Conservation (phyloP, 2,888 invertebrate genomes). For the Abrostola triplasia region DNA sequence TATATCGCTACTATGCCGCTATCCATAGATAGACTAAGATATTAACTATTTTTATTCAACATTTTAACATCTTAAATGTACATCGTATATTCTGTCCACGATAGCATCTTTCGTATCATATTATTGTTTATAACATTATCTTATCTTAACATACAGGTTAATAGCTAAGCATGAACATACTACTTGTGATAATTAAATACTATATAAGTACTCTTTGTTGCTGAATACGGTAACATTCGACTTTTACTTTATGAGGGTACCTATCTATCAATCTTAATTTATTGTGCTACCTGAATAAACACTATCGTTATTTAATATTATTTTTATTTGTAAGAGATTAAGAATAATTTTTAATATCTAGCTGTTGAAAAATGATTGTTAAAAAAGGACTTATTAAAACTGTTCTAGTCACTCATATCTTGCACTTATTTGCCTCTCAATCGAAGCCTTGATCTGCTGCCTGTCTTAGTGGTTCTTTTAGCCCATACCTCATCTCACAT, state of each 20-base stretch:
- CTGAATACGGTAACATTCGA: background rate
- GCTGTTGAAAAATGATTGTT: too few species aligned
- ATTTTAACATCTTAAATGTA: background rate
- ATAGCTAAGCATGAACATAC: background rate
- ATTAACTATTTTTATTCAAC: slow-evolving; percentile 28
- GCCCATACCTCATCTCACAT: too few species aligned
- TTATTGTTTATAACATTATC: slow-evolving; percentile 42
- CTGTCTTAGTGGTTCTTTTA: too few species aligned
- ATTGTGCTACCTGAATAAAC: too few species aligned
- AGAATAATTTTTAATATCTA: too few species aligned
- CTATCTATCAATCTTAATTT: too few species aligned
- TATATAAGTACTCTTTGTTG: background rate
- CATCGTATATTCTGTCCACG: background rate
- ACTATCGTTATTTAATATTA: too few species aligned
- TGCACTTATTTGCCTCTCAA: too few species aligned
- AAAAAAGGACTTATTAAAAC: too few species aligned
- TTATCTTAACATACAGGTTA: background rate
- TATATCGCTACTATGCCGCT: background rate
- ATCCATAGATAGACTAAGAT: background rate
- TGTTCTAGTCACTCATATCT: too few species aligned
- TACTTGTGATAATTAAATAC: background rate
- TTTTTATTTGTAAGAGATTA: too few species aligned
- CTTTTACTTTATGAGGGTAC: background rate
- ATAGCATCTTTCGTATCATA: background rate
- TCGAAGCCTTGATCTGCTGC: too few species aligned